Base-by-base conservation (phyloP, 1,140 invertebrate genomes). In the Lasaia peninsularis region DNA sequence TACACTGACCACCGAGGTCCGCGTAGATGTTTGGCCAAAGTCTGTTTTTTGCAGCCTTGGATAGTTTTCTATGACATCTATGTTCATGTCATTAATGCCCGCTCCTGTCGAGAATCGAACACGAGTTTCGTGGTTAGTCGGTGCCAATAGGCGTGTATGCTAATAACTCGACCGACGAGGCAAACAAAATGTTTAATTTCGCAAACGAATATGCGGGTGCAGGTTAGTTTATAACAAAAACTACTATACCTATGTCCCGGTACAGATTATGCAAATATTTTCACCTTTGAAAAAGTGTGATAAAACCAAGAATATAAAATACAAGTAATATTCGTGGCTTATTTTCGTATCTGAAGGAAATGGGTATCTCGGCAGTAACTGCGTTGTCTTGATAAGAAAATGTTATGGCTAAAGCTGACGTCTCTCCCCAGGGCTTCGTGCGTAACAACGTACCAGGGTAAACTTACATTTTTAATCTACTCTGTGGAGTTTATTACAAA, bases 331-430 rank as follows among this genome's bases (percentile, higher is more conserved):
- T 44, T 44, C 40, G 40, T 44, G 18, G 40, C 40, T 44, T 44
- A 44, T 44, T 44, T 18, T 12, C 40, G 40, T 44, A 44, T 44
- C 40, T 44, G 18, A 44, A 44, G 16, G 40, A 44, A 44, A 44
- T 44, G 40, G 40, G 16, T 44, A 44, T 44, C 40, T 55, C 66
- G 64, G 65, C 58, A 67, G 62, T 44, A 28, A 60, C 68, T 74
- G 69, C 65, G 66, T 74, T 65, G 63, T 69, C 62, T 67, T 69
- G 71, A 73, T 74, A 74, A 74, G 71, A 57, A 69, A 73, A 69
- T 52, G 60, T 71, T 66, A 72, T 66, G 67, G 65, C 63, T 58
- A 65, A 63, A 55, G 65, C 67, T 71, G 71, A 73, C 66, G 68
- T 64, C 59, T 59, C 51, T 71, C 69, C 73, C 65, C 44, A 63